These are phyloP conservation scores for Trilocha varians DNA, from an alignment of 2,888 invertebrate genomes.

Conservation along the genomic window DNA sequence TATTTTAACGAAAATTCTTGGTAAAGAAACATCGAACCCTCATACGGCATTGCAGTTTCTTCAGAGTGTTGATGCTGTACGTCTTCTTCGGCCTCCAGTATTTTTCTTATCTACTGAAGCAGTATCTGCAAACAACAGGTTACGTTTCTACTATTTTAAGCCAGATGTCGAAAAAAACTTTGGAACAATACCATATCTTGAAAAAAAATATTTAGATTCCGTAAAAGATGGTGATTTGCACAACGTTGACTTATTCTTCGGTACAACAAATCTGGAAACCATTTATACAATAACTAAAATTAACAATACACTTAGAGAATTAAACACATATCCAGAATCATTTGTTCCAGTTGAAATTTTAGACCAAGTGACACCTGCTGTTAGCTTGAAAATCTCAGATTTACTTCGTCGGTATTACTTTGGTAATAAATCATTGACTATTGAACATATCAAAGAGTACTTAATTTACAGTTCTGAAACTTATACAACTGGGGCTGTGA, in stretches of 20 bases:
- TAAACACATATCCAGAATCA: slow-evolving; percentile 10
- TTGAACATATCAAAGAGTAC: slow-evolving; percentile 11
- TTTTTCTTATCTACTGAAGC: neutral
- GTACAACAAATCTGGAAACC: slow-evolving; percentile 78
- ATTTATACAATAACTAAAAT: neutral
- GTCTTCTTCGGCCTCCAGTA: slow-evolving; percentile 3
- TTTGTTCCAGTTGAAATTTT: slow-evolving; percentile 21
- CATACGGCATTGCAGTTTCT: slow-evolving; percentile 21
- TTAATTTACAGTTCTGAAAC: slow-evolving; percentile 11
- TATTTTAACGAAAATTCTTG: slow-evolving; percentile 17
- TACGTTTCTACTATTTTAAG: slow-evolving; percentile 9
- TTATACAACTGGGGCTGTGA: slow-evolving; percentile 14
- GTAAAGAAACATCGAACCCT: slow-evolving; percentile 16
- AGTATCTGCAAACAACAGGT: neutral
- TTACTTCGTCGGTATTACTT: slow-evolving; percentile 18
- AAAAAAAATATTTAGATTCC: slow-evolving; percentile 13
- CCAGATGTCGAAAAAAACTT: slow-evolving; percentile 23
- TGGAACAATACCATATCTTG: slow-evolving; percentile 17
- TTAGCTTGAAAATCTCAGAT: slow-evolving; percentile 15
- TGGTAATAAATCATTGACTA: slow-evolving; percentile 12
- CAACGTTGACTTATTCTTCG: slow-evolving; percentile 75
- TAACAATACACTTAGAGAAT: neutral
- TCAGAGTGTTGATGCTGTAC: slow-evolving; percentile 9
- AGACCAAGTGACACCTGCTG: slow-evolving; percentile 8
- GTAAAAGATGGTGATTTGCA: slow-evolving; percentile 41